Percentiles rank a stretch among this genome's conserved stretches.
Conservation (phyloP, 1,140 invertebrate species). For the Pogonognathellus flavescens region DNA sequence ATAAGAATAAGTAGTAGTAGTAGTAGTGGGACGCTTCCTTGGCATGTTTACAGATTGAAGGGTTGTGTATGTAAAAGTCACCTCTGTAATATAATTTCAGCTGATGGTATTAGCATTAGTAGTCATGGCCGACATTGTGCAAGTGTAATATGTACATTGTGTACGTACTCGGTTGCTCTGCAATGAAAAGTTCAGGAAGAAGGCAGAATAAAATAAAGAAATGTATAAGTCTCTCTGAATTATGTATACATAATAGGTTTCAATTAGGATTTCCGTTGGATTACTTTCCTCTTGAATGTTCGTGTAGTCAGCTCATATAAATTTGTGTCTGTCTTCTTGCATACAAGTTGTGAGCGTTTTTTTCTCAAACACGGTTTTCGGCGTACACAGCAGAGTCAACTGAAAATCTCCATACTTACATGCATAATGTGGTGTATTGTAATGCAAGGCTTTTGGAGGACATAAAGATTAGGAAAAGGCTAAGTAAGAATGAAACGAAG, state of each 20-base stretch:
- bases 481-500: constrained; percentile 34
- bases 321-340: constrained; percentile 9
- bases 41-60: no score
- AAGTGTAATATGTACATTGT: not conserved
- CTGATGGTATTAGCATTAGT: no score
- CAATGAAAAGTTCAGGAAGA: not conserved
- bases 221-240: constrained; percentile 3
- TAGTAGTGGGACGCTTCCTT: no score
- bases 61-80: no score
- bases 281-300: constrained; percentile 34
- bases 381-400: not conserved
- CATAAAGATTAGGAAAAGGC: constrained; percentile 28
- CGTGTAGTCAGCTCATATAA: constrained; percentile 3
- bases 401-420: constrained; percentile 1
- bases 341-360: not conserved
- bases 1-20: no score
- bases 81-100: no score
- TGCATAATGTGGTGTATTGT: constrained; percentile 22
- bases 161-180: not conserved
- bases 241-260: constrained; percentile 41
- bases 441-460: constrained; percentile 9
- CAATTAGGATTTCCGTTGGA: constrained; percentile 36
- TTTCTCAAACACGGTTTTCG: not conserved
- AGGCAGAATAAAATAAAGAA: not conserved
- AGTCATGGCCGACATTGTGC: no score